Evolutionary conservation across 2,888 invertebrate genomes (phyloP).

Genomic region (Pachliopta kotzebuea): DNA sequence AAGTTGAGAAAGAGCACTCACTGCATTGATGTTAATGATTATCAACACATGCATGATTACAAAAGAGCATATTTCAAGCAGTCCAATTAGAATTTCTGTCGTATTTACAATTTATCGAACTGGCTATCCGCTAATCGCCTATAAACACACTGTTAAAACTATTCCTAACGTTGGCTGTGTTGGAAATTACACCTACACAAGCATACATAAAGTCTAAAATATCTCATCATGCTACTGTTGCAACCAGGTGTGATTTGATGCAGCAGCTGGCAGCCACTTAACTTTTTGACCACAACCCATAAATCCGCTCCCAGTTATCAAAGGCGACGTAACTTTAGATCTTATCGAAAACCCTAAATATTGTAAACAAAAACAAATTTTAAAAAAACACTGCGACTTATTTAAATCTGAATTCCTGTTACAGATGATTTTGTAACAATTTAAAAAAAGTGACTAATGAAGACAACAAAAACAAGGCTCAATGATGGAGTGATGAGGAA

Average conservation of each 20-base stretch:
- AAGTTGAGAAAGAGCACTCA: no score
- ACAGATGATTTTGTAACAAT: no score
- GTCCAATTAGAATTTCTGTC: conserved; percentile 16
- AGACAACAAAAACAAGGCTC: no score
- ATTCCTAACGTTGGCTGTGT: background rate
- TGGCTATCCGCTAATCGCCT: conserved; percentile 14
- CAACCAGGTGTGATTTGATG: conserved; percentile 15
- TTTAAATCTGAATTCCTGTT: background rate
- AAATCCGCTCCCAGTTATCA: conserved; percentile 19
- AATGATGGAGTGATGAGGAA: no score
- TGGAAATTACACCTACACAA: background rate
- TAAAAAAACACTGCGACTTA: conserved; percentile 7
- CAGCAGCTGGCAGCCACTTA: conserved; percentile 14
- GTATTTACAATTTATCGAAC: conserved; percentile 8
- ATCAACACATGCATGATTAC: background rate
- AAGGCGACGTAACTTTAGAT: conserved; percentile 8
- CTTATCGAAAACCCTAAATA: conserved; percentile 15
- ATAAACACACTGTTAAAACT: conserved; percentile 22
- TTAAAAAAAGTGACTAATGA: no score
- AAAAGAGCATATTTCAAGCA: conserved; percentile 3
- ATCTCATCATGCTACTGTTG: background rate
- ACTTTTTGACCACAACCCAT: conserved; percentile 25
- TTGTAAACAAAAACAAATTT: conserved; percentile 1
- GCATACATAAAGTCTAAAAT: background rate
- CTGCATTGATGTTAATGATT: no score